Evolutionary conservation across 2,113 vertebrate genomes (phyloP).

Genomic region (Channa argus): DNA sequence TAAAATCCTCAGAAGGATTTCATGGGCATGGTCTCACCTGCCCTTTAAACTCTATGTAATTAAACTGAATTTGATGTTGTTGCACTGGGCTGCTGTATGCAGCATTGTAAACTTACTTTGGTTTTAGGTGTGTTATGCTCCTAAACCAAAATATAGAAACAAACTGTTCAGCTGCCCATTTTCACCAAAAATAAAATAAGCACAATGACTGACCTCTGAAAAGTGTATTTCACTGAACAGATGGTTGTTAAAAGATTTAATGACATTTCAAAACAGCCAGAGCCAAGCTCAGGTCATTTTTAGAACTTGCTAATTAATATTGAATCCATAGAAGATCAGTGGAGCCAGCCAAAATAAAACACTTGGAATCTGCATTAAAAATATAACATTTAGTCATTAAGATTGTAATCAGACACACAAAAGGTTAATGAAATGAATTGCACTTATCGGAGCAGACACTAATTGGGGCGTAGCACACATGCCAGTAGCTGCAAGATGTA

Average conservation of each 20-base stretch:
- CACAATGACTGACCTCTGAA: background rate
- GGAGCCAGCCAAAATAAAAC: slow-evolving; percentile 8
- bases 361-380: slow-evolving; percentile 13
- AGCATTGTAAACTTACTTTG: background rate
- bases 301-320: slow-evolving; percentile 20
- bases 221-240: background rate
- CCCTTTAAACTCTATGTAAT: background rate
- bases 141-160: background rate
- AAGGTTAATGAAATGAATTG: slow-evolving; percentile 16
- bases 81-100: background rate
- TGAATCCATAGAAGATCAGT: slow-evolving; percentile 23
- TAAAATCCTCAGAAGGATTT: background rate
- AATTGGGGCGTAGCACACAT: slow-evolving; percentile 11
- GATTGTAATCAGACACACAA: slow-evolving; percentile 28
- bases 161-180: background rate
- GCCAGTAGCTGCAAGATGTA: background rate
- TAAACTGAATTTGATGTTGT: background rate
- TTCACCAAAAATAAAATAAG: background rate
- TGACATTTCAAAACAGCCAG: background rate
- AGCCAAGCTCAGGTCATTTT: slow-evolving; percentile 5
- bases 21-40: background rate
- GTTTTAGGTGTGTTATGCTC: too few species aligned
- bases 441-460: slow-evolving; percentile 23
- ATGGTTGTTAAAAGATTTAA: background rate
- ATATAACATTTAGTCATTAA: slow-evolving; percentile 27